Evolutionary conservation across 2,888 invertebrate genomes (phyloP), one percentile per base, ranked within the genome.

Genomic region (Philaethria dido): DNA sequence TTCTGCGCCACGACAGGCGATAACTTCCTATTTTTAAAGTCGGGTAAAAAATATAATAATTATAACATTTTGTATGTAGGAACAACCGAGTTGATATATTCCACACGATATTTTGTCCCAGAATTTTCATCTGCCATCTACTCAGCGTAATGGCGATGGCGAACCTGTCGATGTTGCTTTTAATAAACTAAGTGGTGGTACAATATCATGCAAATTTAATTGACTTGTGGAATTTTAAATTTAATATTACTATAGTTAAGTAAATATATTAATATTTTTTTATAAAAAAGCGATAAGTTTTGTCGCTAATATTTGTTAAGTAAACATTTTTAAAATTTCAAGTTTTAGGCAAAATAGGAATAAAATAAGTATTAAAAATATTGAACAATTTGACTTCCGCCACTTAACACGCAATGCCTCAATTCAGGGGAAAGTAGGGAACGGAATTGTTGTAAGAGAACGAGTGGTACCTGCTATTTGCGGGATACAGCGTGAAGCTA

Each of bases 101-200:
- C 16, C 42, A 22, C 25, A 42, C 11, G n/a, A 57, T 2, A 57
- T 57, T 42, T 57, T 57, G 22, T n/a, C 22, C 42, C 22, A 22
- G 22, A 57, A 33, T 33, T 57, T 57, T 42, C 42, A 42, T 39
- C 11, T 25, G 14, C 42, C 22, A 57, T 42, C 57, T 57, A 60
- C 60, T 60, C 60, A 29, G 29, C 45, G 25, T 60, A 60, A 60
- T 60, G 60, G 29, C 29, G 44, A 60, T 60, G 60, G 29, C 29
- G 44, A 45, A 45, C 25, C 29, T 45, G 44, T 44, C 45, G 45
- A 16, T 45, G 60, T 60, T 33, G 36, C 36, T 22, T 59, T 59
- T 59, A 60, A 60, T 60, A 60, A 42, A 60, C 45, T 45, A 60
- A 60, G 60, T 60, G 60, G 14, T 60, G 18, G 36, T 16, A 18